Conservation (phyloP, 1,140 invertebrate species). For the Drosophila biarmipes region DNA sequence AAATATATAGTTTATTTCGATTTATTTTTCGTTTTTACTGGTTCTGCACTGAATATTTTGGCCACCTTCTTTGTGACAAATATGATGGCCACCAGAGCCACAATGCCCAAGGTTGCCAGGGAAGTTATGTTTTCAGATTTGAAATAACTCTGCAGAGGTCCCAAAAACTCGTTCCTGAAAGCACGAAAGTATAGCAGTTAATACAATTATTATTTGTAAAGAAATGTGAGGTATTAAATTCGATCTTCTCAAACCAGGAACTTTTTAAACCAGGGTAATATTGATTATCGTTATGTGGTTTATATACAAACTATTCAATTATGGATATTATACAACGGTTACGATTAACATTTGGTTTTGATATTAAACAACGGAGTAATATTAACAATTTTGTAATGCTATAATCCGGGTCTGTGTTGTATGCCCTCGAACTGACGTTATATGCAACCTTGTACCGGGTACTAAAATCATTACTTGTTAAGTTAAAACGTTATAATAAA, state of each 20-base stretch:
- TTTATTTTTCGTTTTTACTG: slow-evolving; percentile 52
- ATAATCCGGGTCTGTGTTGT: slow-evolving; percentile 2
- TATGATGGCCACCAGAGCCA: slow-evolving; percentile 24
- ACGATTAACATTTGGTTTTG: slow-evolving; percentile 9
- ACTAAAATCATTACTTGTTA: slow-evolving; percentile 22
- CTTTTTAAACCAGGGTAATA: slow-evolving; percentile 12
- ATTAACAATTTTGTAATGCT: not conserved
- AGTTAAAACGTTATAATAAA: slow-evolving; percentile 5
- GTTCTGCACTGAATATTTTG: slow-evolving; percentile 30
- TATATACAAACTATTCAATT: slow-evolving; percentile 32
- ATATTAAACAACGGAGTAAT: slow-evolving; percentile 1
- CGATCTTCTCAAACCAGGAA: slow-evolving; percentile 31
- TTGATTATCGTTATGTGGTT: slow-evolving; percentile 8
- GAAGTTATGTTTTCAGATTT: slow-evolving; percentile 24
- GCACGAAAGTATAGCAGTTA: not conserved
- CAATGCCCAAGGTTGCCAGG: slow-evolving; percentile 28
- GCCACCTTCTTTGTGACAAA: slow-evolving; percentile 23
- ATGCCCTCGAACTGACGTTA: slow-evolving; percentile 16
- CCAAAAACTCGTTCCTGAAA: slow-evolving; percentile 52
- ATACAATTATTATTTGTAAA: not conserved
- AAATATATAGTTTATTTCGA: slow-evolving; percentile 21
- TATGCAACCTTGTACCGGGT: slow-evolving; percentile 19
- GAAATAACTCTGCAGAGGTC: slow-evolving; percentile 27
- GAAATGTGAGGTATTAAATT: slow-evolving; percentile 10
- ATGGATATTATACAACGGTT: slow-evolving; percentile 38